phyloP scores from a whole-genome alignment of 2,888 invertebrate genomes.

The Marronus borbonicus region DNA sequence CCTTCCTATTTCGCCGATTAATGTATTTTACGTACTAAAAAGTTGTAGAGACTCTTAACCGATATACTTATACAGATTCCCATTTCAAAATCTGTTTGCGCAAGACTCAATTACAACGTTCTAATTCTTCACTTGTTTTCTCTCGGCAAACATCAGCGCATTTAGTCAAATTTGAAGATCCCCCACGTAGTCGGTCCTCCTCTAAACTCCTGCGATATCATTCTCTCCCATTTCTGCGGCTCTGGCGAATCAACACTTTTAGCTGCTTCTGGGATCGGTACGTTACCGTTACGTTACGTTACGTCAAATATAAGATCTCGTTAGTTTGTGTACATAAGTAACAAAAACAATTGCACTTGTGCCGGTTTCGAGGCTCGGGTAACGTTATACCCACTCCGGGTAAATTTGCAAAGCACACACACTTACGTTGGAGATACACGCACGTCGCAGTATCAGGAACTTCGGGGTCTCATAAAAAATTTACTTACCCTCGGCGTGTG shows the following conservation, averaged over 20 bases:
- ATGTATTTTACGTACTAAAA: no score
- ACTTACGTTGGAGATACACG: background rate
- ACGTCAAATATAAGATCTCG: slow-evolving; percentile 49
- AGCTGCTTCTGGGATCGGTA: slow-evolving; percentile 18
- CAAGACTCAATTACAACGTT: slow-evolving; percentile 30
- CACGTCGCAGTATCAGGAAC: slow-evolving; percentile 9
- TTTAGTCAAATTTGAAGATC: background rate
- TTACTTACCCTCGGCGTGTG: slow-evolving; percentile 56
- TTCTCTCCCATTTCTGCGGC: background rate
- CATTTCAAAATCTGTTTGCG: slow-evolving; percentile 25
- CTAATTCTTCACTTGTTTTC: slow-evolving; percentile 25
- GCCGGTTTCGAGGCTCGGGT: slow-evolving; percentile 11
- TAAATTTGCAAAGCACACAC: slow-evolving; percentile 56
- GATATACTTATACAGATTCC: background rate
- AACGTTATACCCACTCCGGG: slow-evolving; percentile 40
- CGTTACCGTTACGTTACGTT: slow-evolving; percentile 25
- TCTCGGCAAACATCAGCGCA: slow-evolving; percentile 3
- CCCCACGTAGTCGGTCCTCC: background rate
- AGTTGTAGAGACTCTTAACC: no score
- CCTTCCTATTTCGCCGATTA: no score
- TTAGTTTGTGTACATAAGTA: slow-evolving; percentile 56
- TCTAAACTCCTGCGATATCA: background rate
- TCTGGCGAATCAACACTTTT: slow-evolving; percentile 3
- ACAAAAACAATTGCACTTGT: slow-evolving; percentile 55
- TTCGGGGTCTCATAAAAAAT: slow-evolving; percentile 55